These are phyloP conservation scores for Cassiopea xamachana DNA, from an alignment of 30 jellyfish, hydroid and myxozoan genomes.

Conservation along the genomic window DNA sequence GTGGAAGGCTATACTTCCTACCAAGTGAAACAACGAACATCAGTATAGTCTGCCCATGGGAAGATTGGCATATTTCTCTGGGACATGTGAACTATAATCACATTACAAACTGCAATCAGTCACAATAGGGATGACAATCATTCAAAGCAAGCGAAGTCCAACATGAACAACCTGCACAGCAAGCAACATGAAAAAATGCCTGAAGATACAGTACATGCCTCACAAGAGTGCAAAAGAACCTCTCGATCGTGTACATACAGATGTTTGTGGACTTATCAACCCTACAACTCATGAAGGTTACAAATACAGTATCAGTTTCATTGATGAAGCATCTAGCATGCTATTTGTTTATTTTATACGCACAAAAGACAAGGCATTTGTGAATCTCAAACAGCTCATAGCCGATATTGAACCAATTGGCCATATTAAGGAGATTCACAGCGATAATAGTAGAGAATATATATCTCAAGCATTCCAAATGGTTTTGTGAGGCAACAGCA, in stretches of 20 bases:
- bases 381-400: background rate
- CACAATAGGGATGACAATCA: constrained; percentile 54
- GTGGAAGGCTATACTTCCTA: constrained; percentile 1
- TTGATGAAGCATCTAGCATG: constrained; percentile 18
- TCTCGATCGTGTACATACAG: constrained; percentile 18
- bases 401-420: background rate
- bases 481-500: constrained; percentile 26
- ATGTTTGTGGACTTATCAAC: constrained; percentile 47
- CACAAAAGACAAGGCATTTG: constrained; percentile 9
- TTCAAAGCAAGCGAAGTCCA: constrained; percentile 14
- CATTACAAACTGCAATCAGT: constrained; percentile 41
- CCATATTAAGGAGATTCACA: too few species aligned
- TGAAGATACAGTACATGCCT: constrained; percentile 10
- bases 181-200: constrained; percentile 24
- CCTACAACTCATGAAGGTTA: constrained; percentile 60
- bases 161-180: constrained; percentile 20
- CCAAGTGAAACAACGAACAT: background rate
- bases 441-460: constrained; percentile 16
- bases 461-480: constrained; percentile 12
- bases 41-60: constrained; percentile 8
- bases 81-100: constrained; percentile 4
- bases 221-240: constrained; percentile 29
- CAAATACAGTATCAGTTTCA: constrained; percentile 31
- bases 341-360: constrained; percentile 21
- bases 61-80: too few species aligned